These are phyloP conservation scores for Samia ricini DNA, from an alignment of 1,140 invertebrate species.

Conservation along the genomic window DNA sequence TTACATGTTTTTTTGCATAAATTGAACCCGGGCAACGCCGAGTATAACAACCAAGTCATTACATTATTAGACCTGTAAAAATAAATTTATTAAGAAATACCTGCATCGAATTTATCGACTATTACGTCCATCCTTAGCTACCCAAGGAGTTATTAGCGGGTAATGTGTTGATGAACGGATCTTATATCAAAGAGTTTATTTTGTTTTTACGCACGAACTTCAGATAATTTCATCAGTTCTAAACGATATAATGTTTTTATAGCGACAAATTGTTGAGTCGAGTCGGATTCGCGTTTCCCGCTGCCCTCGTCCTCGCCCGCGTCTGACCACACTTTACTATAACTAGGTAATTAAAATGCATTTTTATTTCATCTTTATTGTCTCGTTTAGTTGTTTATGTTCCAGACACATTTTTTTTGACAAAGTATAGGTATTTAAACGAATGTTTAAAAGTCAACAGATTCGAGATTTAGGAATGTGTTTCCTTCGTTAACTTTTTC, in stretches of 20 bases:
- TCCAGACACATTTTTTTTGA: neutral
- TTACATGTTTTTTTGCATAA: too few relatives aligned
- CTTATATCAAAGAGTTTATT: slow-evolving; percentile 14
- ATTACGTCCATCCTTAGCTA: slow-evolving; percentile 16
- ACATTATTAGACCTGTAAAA: too few relatives aligned
- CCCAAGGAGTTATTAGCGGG: slow-evolving; percentile 1
- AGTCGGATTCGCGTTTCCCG: neutral
- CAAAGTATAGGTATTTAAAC: too few relatives aligned
- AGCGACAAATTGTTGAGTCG: slow-evolving; percentile 20
- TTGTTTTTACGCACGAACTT: neutral
- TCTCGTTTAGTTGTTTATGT: neutral
- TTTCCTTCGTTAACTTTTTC: too few relatives aligned
- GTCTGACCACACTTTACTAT: too few relatives aligned
- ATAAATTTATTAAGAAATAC: neutral
- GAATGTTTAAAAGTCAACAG: too few relatives aligned
- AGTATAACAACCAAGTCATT: too few relatives aligned
- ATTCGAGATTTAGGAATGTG: too few relatives aligned
- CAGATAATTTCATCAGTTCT: slow-evolving; percentile 38
- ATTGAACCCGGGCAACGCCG: too few relatives aligned
- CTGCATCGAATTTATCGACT: neutral
- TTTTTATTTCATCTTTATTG: neutral
- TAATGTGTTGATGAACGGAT: slow-evolving; percentile 23
- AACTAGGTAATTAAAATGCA: neutral
- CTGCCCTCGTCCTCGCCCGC: too few relatives aligned
- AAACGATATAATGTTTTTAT: slow-evolving; percentile 37